A percentile compares a stretch with the other conserved stretches of the same genome.
These are phyloP conservation scores for Arothron firmamentum DNA, from an alignment of 2,113 vertebrate species.

Conservation along the genomic window DNA sequence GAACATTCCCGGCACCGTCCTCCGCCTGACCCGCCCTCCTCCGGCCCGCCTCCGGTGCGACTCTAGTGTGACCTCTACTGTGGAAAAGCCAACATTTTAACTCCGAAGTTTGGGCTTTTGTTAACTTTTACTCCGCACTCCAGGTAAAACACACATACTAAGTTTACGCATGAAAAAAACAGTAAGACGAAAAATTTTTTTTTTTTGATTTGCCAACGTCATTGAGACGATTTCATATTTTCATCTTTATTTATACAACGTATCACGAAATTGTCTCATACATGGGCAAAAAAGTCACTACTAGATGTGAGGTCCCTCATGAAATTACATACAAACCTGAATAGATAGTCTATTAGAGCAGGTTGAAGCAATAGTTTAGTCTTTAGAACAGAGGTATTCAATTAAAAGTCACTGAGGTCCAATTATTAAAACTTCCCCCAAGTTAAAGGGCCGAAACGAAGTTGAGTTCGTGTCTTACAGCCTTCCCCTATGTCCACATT, in stretches of 20 bases:
- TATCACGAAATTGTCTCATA: constrained; percentile 4
- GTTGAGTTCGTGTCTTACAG: too few species aligned
- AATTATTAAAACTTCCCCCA: too few species aligned
- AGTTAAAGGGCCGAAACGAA: too few species aligned
- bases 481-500: too few species aligned
- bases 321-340: constrained; percentile 69
- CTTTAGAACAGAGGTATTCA: too few species aligned
- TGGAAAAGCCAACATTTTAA: neutral
- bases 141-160: too few species aligned
- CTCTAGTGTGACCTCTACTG: constrained; percentile 47
- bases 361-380: constrained; percentile 47
- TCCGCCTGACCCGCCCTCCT: constrained; percentile 31
- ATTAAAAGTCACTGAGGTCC: too few species aligned
- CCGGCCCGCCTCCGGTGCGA: neutral
- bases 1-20: constrained; percentile 32
- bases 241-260: constrained; percentile 67
- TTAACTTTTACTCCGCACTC: neutral
- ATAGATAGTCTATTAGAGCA: constrained; percentile 63
- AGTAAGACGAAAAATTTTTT: too few species aligned
- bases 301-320: constrained; percentile 44
- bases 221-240: constrained; percentile 5
- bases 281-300: constrained; percentile 20
- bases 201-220: too few species aligned
- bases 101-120: neutral
- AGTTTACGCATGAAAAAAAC: too few species aligned